Evolutionary conservation across 1,140 invertebrate species (phyloP).

Genomic region (Cotesia typhae): DNA sequence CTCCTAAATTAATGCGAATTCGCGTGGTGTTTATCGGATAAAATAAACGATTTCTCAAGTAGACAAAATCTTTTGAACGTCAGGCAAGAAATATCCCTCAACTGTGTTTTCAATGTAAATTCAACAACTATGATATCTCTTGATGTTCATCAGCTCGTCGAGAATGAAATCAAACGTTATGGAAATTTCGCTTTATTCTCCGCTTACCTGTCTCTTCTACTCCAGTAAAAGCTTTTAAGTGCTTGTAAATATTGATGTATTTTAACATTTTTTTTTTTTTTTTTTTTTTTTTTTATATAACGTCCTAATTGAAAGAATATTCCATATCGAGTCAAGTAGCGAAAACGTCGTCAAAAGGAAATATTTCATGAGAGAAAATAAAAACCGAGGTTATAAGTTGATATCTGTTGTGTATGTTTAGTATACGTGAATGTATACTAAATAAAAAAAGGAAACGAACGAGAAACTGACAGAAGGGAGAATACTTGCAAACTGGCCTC

Average conservation of each 20-base stretch:
- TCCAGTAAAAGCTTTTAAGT: constrained; percentile 21
- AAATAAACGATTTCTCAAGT: constrained; percentile 5
- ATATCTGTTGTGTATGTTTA: constrained; percentile 21
- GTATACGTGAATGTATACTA: neutral
- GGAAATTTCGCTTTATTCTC: constrained; percentile 11
- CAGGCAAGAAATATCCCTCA: neutral
- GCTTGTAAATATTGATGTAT: constrained; percentile 54
- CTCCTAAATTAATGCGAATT: neutral
- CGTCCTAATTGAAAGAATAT: constrained; percentile 58
- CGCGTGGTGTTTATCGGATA: neutral
- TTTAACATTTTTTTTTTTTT: constrained; percentile 30
- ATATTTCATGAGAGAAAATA: constrained; percentile 28
- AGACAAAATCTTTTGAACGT: neutral
- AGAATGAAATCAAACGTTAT: neutral
- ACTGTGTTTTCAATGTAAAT: constrained; percentile 21
- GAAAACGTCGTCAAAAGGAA: constrained; percentile 37
- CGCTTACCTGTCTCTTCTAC: neutral
- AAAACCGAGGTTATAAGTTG: neutral
- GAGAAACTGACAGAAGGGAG: constrained; percentile 29
- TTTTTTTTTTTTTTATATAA: constrained; percentile 31
- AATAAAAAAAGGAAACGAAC: constrained; percentile 36
- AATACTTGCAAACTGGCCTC: constrained; percentile 56
- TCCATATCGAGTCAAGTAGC: constrained; percentile 56
- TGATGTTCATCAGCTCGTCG: neutral
- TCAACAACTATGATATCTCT: constrained; percentile 3